These are phyloP conservation scores for Carlito syrichta DNA, from an alignment of 2,113 vertebrate species.

Conservation along the genomic window DNA sequence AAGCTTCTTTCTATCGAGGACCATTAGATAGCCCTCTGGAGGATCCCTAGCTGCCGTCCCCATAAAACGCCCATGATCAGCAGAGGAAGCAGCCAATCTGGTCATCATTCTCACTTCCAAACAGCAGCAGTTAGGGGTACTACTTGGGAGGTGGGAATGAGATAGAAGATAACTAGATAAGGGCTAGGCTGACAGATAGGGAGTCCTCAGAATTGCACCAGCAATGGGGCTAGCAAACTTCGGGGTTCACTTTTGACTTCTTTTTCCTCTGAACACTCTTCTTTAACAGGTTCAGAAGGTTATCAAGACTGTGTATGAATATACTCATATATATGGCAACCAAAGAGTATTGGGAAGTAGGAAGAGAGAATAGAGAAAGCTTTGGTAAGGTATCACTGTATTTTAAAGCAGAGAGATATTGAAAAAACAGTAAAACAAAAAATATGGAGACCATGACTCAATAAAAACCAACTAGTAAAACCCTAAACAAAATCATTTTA, in stretches of 20 bases:
- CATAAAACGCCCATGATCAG: no score
- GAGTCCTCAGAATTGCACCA: neutral
- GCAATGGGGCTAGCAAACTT: neutral
- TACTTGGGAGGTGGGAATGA: no score
- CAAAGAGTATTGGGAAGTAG: neutral
- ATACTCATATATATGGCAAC: neutral
- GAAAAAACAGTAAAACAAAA: neutral
- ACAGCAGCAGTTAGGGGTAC: no score
- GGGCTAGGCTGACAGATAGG: no score
- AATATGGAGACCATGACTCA: neutral
- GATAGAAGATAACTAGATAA: no score
- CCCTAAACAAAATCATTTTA: neutral
- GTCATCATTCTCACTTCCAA: no score
- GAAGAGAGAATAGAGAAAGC: neutral
- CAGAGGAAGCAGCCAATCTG: no score
- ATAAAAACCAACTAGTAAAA: neutral
- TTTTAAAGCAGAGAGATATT: neutral
- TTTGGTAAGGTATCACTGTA: neutral
- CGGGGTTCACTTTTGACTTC: neutral
- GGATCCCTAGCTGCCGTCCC: no score
- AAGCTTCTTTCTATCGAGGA: no score
- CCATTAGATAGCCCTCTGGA: no score
- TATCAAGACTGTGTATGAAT: neutral
- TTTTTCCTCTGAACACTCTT: neutral
- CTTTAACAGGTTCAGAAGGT: neutral